Evolutionary conservation across 2,888 invertebrate genomes (phyloP).

Genomic region (Lycocerus yunnanus): DNA sequence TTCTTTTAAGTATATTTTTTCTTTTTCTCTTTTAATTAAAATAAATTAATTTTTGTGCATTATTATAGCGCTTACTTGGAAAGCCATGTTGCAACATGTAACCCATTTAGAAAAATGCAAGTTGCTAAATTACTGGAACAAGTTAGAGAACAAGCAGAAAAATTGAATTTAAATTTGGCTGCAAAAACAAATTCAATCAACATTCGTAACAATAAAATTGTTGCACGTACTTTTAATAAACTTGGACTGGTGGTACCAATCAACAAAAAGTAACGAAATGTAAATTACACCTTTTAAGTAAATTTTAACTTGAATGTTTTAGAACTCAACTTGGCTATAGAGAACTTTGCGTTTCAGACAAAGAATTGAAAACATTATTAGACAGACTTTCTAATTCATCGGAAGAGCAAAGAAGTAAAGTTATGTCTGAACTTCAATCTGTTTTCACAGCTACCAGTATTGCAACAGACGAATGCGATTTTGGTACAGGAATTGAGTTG

Average conservation of each 20-base stretch:
- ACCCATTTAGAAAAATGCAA: conserved; percentile 68
- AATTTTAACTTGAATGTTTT: neutral
- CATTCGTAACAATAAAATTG: conserved; percentile 63
- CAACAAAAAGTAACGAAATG: conserved; percentile 63
- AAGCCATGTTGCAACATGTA: conserved; percentile 57
- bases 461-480: conserved; percentile 94
- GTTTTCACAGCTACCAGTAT: conserved; percentile 83
- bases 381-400: conserved; percentile 65
- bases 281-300: conserved; percentile 5
- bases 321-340: conserved; percentile 84
- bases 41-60: neutral
- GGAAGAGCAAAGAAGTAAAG: conserved; percentile 63
- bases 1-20: too few relatives aligned
- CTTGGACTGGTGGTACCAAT: conserved; percentile 87
- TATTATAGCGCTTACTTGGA: conserved; percentile 60
- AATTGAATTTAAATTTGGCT: conserved; percentile 63
- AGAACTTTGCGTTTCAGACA: conserved; percentile 53
- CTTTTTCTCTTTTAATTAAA: too few relatives aligned
- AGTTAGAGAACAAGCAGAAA: conserved; percentile 66
- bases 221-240: conserved; percentile 77
- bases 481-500: conserved; percentile 88
- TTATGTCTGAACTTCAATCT: conserved; percentile 76
- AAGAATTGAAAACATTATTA: conserved; percentile 68
- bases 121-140: conserved; percentile 65
- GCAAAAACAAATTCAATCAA: conserved; percentile 64